Evolutionary conservation across 2,113 vertebrate species (phyloP), one percentile per base, ranked within the genome.

Genomic region (Notechis scutatus): DNA sequence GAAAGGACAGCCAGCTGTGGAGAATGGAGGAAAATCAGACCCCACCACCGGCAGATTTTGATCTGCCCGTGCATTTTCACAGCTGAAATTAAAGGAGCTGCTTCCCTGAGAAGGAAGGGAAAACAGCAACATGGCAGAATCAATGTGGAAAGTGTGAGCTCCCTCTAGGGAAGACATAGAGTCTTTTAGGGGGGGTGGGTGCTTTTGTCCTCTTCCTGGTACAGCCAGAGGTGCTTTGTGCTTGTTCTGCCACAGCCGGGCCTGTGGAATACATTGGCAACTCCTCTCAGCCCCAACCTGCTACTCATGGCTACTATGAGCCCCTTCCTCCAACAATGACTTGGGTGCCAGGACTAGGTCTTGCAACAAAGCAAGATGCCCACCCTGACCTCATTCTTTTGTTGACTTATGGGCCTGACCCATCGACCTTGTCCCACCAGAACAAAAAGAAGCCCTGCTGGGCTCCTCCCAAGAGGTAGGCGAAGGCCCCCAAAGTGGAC

Each of bases 51-150:
- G 29, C 54, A 69, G 69, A 21, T 74, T 93, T 93, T 74, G 92
- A 93, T 93, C 92, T 59, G 42, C 69, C 54, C 29, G 69, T 59
- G 42, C 88, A 93, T 93, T 93, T 93, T 93, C 92, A 93, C 92
- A 93, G 92, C 88, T 93, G 88, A 90, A 85, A 90, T 93, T 85
- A 93, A 57, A 85, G 88, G 69, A 85, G 29, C 54, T 5, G 88
- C 54, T 90, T 59, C 54, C n/a, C 39, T 12, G 29, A 34, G 42
- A 59, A 92, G 64, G 92, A 47, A 85, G 54, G 39, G 7, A 57
- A 90, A 88, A 56, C 54, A 18, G 69, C 92, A 50, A 24, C 69
- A 50, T 8, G 52, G 69, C 87, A 85, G 88, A 90, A 93, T 90
- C 64, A 14, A 90, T 90, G 88, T 54, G 18, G 54, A 61, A 90